A percentile compares a stretch with the other conserved stretches of the same genome.
These are phyloP conservation scores for Chymomyza costata DNA, from an alignment of 1,140 invertebrate species.

Conservation along the genomic window DNA sequence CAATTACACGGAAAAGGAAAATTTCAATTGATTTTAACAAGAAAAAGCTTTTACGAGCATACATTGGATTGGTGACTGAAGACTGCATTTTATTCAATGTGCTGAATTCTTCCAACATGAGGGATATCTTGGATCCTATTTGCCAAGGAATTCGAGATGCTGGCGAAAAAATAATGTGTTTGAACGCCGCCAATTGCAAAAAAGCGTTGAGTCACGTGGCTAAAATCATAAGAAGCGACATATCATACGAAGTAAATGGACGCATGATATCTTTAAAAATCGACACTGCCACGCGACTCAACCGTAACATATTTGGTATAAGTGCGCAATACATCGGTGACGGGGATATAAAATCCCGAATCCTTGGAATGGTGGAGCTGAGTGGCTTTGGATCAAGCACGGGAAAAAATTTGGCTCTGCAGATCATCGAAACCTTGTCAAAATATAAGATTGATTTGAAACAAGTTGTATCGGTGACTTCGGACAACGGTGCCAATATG, in stretches of 20 bases:
- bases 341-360: neutral
- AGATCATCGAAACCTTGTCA: neutral
- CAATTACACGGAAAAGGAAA: too few relatives aligned
- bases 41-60: neutral
- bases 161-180: neutral
- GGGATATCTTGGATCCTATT: neutral
- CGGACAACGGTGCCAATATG: neutral
- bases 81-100: constrained; percentile 1
- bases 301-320: constrained; percentile 1
- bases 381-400: neutral
- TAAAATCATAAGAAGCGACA: neutral
- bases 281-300: neutral
- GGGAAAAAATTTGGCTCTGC: neutral
- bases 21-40: constrained; percentile 2
- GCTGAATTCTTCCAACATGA: neutral
- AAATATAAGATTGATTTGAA: neutral
- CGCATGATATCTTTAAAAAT: neutral
- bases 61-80: constrained; percentile 1
- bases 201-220: constrained; percentile 1
- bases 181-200: neutral
- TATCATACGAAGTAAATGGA: neutral
- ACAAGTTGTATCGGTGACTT: neutral
- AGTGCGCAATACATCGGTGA: neutral
- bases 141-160: neutral
- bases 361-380: neutral